A percentile compares a stretch with the other conserved stretches of the same genome.
These are phyloP conservation scores for Monodelphis domestica DNA, from an alignment of 2,797 vertebrate genomes.

Conservation along the genomic window DNA sequence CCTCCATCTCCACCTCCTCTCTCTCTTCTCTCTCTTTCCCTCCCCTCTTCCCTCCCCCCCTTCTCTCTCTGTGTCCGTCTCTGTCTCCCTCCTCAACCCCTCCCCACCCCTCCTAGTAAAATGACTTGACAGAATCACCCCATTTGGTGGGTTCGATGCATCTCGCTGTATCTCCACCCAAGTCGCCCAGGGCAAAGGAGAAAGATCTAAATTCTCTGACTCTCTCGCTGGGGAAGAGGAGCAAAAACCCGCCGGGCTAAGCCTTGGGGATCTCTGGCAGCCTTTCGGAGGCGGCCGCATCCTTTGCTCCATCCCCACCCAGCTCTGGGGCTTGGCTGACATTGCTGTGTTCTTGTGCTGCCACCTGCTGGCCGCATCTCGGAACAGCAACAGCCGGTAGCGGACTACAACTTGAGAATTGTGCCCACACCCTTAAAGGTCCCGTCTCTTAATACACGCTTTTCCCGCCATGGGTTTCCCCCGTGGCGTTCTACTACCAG, in stretches of 20 bases:
- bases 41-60: no score
- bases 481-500: neutral
- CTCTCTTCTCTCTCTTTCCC: no score
- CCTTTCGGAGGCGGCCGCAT: neutral
- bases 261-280: neutral
- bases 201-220: neutral
- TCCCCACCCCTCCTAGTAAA: neutral
- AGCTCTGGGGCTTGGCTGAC: neutral
- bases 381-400: neutral
- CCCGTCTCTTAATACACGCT: neutral
- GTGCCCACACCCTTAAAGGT: neutral
- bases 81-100: no score
- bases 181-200: neutral
- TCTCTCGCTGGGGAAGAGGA: rapidly evolving
- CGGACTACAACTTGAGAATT: neutral
- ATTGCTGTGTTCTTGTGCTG: slow-evolving; percentile 13
- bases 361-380: slow-evolving; percentile 25
- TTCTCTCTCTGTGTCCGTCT: no score
- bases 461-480: neutral
- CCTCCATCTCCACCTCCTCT: no score
- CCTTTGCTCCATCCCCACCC: neutral
- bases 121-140: neutral
- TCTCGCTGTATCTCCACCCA: neutral
- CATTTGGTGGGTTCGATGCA: neutral
- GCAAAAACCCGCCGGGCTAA: neutral